These are phyloP conservation scores for Cinclus mexicanus DNA, from an alignment of 2,113 vertebrate species.

Conservation along the genomic window DNA sequence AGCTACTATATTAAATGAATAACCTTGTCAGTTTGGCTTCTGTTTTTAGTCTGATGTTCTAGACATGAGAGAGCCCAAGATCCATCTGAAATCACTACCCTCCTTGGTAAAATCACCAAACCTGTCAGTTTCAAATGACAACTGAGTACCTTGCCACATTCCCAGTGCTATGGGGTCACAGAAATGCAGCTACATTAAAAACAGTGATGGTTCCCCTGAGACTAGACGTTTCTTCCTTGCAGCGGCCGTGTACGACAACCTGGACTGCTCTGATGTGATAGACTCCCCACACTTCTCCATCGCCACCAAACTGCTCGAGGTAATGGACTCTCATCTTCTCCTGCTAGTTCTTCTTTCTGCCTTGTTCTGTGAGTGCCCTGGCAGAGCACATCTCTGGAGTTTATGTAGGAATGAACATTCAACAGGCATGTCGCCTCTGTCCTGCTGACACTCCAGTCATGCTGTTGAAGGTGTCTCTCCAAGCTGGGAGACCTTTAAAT, in stretches of 20 bases:
- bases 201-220: not conserved
- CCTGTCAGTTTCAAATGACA: not conserved
- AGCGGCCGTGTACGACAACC: slow-evolving; percentile 85
- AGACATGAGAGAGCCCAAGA: not conserved
- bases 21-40: not conserved
- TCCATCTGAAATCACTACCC: not conserved
- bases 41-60: not conserved
- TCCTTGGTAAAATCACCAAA: not conserved
- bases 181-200: not conserved
- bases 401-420: not conserved
- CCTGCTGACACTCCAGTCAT: not conserved
- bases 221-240: slow-evolving; percentile 15
- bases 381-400: not conserved
- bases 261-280: slow-evolving; percentile 85
- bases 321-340: slow-evolving; percentile 32
- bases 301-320: slow-evolving; percentile 86
- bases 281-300: slow-evolving; percentile 79
- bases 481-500: not conserved
- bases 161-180: not conserved
- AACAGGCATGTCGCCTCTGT: not conserved
- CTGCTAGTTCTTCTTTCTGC: not conserved
- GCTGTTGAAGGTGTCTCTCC: not conserved
- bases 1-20: not conserved
- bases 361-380: not conserved
- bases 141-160: not conserved